Evolutionary conservation across 2,888 invertebrate genomes (phyloP), one percentile per base, ranked within the genome.

Genomic region (Drosophila kuntzei): DNA sequence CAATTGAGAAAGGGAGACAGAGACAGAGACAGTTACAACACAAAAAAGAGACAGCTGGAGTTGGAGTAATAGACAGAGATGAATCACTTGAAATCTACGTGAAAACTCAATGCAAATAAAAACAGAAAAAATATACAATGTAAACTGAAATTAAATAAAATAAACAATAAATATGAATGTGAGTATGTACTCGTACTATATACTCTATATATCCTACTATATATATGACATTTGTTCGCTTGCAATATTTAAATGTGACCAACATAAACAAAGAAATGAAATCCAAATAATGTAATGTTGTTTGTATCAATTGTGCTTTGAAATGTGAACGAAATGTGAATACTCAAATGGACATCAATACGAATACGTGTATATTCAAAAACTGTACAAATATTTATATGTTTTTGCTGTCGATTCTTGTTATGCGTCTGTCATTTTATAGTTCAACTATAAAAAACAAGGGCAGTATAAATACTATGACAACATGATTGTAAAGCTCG

Each of bases 351-450:
- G 18, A 47, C 32, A 47, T 34, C 58, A 58, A 51, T 12, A 34
- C 25, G 20, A 20, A 7, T 25, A 6, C 0, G 12, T 2, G 14
- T 32, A 5, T 32, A 44, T 34, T 27, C 39, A 14, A 16, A 44
- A 62, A 46, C 32, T 65, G 22, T 29, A 29, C 50, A 74, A 62
- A 66, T 78, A 72, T 61, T 54, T 54, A 29, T 37, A 12, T 34
- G n/a, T 60, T 18, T 8, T 27, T 61, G 29, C 16, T 29, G 18
- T 37, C 25, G 25, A 6, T 44, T 14, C 34, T 37, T 44, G 25
- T 47, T 58, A 29, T 63, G 65, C 25, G 47, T 25, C 43, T 61
- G 59, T 68, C 53, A 55, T 50, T 84, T 80, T 66, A 73, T 73
- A 73, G 70, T 54, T 16, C 12, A 59, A 32, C 60, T 29, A 9